A percentile compares a stretch with the other conserved stretches of the same genome.
Evolutionary conservation across 1,140 invertebrate genomes (phyloP).

Genomic region (Achroia grisella): DNA sequence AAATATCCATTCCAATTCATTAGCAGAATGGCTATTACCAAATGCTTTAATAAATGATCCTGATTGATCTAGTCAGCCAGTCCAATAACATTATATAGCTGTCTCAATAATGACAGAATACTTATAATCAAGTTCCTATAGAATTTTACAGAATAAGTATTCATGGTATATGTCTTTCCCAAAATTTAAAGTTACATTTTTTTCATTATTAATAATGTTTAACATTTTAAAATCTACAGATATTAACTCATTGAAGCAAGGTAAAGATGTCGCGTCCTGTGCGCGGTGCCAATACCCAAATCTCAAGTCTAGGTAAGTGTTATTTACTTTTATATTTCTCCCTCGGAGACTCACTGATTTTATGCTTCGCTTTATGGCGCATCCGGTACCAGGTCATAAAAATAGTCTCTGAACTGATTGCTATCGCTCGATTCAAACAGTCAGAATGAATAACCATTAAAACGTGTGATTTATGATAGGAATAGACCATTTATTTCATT

Average conservation of each 20-base stretch:
- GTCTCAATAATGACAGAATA: no score
- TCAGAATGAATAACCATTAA: conserved; percentile 55
- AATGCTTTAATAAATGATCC: no score
- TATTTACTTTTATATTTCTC: conserved; percentile 62
- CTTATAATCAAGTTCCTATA: no score
- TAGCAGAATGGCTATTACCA: no score
- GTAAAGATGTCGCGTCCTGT: conserved; percentile 16
- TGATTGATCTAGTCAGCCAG: no score
- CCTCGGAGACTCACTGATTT: conserved; percentile 55
- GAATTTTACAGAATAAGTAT: no score
- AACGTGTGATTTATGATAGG: conserved; percentile 30
- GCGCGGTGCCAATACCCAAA: conserved; percentile 18
- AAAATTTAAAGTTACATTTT: no score
- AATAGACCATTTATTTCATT: conserved; percentile 18
- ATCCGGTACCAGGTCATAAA: conserved; percentile 57
- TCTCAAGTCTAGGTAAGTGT: conserved; percentile 56
- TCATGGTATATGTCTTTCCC: no score
- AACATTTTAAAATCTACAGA: conserved; percentile 6
- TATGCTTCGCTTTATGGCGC: conserved; percentile 57
- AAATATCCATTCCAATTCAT: no score
- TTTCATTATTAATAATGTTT: no score
- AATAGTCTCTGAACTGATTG: conserved; percentile 62
- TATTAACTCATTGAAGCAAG: conserved; percentile 20
- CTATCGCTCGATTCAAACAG: conserved; percentile 40
- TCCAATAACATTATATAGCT: no score